A percentile compares a stretch with the other conserved stretches of the same genome.
phyloP scores from a whole-genome alignment of 1,140 invertebrate genomes.

The Drosophila subobscura region DNA sequence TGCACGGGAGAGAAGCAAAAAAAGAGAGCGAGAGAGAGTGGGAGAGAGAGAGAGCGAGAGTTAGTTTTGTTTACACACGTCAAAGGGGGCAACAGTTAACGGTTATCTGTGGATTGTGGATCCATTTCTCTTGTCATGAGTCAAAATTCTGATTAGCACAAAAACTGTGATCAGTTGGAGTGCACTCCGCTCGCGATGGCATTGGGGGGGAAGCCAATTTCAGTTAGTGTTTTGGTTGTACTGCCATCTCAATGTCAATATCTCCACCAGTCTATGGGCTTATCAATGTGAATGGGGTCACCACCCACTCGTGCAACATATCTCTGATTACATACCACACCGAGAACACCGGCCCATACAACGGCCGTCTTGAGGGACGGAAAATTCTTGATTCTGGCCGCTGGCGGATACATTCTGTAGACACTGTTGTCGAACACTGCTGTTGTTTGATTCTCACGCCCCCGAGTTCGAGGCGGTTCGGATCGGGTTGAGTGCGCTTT shows the following conservation, averaged over 20 bases:
- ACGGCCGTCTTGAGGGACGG: conserved; percentile 40
- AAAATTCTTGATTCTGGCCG: conserved; percentile 59
- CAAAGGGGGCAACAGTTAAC: background rate
- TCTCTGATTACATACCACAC: conserved; percentile 63
- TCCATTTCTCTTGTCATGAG: conserved; percentile 22
- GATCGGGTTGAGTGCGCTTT: conserved; percentile 55
- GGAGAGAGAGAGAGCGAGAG: background rate
- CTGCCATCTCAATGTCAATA: conserved; percentile 8
- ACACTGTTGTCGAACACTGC: conserved; percentile 7
- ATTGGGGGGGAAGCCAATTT: conserved; percentile 8
- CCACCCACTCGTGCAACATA: conserved; percentile 1
- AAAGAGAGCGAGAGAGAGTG: too few species aligned
- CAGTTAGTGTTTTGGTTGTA: conserved; percentile 9
- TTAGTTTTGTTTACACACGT: conserved; percentile 28
- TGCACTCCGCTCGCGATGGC: background rate
- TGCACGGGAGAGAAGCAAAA: conserved; percentile 13
- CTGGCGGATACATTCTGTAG: conserved; percentile 54
- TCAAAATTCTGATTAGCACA: conserved; percentile 11
- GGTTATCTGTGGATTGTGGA: conserved; percentile 7
- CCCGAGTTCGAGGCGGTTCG: conserved; percentile 8
- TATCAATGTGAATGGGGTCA: conserved; percentile 51
- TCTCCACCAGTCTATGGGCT: conserved; percentile 2
- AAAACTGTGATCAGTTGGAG: conserved; percentile 7
- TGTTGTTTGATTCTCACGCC: conserved; percentile 27
- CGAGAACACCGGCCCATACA: conserved; percentile 66